Percentiles rank a stretch among this genome's conserved stretches.
Conservation (phyloP, 1,140 invertebrate species). For the Ylistrum balloti region DNA sequence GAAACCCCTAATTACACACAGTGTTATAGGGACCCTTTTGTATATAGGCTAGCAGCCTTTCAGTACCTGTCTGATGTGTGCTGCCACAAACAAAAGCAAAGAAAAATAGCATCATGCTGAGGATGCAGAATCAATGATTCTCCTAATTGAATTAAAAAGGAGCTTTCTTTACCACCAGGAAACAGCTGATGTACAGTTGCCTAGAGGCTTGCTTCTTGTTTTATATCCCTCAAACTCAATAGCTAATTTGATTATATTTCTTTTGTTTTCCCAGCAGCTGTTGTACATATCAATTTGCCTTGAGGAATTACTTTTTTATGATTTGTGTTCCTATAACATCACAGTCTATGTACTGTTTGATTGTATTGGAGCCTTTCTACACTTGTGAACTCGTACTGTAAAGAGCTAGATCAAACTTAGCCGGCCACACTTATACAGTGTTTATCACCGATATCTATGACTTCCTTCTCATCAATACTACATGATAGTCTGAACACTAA, state of each 20-base stretch:
- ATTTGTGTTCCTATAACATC: neutral
- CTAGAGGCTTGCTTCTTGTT: neutral
- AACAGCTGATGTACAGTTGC: slow-evolving; percentile 33
- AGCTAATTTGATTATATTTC: slow-evolving; percentile 20
- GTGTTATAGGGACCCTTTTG: too few species aligned
- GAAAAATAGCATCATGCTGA: neutral
- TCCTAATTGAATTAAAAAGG: neutral
- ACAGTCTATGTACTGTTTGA: neutral
- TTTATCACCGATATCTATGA: neutral
- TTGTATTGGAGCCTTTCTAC: neutral
- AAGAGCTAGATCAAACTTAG: neutral
- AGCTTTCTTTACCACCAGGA: neutral
- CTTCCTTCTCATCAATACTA: neutral
- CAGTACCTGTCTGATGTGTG: too few species aligned
- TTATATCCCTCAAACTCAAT: slow-evolving; percentile 14
- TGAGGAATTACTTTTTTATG: neutral
- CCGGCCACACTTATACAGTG: neutral
- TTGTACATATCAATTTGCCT: slow-evolving; percentile 28
- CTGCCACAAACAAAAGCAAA: neutral
- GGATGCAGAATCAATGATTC: slow-evolving; percentile 32
- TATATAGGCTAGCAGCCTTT: too few species aligned
- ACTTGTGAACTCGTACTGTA: slow-evolving; percentile 16
- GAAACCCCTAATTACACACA: too few species aligned
- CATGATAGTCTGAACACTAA: neutral
- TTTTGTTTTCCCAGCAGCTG: slow-evolving; percentile 17